Conservation (phyloP, 2,888 invertebrate genomes). For the Dryococelus australis region DNA sequence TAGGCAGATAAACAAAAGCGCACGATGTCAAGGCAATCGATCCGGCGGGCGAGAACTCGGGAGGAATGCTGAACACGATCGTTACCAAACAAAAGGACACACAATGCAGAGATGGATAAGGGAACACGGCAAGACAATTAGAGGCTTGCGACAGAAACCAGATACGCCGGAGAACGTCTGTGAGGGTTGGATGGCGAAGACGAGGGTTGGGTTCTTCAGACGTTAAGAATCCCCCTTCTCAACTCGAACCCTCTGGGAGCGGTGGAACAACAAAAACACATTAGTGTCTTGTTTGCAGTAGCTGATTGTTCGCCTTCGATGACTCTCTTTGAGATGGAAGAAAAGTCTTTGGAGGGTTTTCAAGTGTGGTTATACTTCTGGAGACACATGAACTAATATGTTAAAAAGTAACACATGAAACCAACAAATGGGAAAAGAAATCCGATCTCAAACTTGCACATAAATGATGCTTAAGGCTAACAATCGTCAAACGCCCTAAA, state of each 20-base stretch:
- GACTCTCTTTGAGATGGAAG: background rate
- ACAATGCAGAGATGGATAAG: background rate
- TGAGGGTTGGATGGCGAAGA: background rate
- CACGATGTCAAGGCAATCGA: too few species aligned
- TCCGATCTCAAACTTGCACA: too few species aligned
- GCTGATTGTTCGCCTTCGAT: background rate
- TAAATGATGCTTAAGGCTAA: too few species aligned
- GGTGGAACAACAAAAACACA: background rate
- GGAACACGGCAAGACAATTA: constrained; percentile 16
- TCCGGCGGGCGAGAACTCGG: too few species aligned
- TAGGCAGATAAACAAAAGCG: too few species aligned
- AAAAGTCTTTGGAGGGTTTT: background rate
- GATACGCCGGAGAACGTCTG: background rate
- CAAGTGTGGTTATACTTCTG: background rate
- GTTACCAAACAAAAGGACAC: background rate
- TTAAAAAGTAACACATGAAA: too few species aligned
- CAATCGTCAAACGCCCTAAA: too few species aligned
- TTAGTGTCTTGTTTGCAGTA: background rate
- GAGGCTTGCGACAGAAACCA: background rate
- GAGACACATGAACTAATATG: background rate
- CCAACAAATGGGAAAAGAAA: too few species aligned
- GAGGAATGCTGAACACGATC: background rate
- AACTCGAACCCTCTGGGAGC: background rate
- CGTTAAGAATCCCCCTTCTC: background rate
- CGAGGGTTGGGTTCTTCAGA: background rate